phyloP scores from a whole-genome alignment of 2,113 vertebrate genomes.

The Xerus inauris region DNA sequence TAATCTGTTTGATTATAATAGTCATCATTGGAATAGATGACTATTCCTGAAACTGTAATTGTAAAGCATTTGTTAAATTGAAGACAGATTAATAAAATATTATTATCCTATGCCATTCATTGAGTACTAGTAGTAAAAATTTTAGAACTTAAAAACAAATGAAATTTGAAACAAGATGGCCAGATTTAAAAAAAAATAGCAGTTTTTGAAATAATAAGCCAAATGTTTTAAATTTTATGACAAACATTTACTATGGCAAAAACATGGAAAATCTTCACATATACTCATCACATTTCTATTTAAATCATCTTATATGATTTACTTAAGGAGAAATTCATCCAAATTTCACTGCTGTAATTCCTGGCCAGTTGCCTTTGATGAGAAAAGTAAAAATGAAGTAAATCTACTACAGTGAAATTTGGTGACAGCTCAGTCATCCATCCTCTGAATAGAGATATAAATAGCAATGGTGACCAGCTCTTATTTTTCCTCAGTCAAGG shows the following conservation, averaged over 20 bases:
- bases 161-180: neutral
- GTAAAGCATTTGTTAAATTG: neutral
- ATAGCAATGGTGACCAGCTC: neutral
- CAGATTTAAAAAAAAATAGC: neutral
- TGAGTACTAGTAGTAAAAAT: neutral
- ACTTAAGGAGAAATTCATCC: neutral
- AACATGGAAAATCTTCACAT: neutral
- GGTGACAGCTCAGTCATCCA: neutral
- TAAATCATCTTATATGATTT: neutral
- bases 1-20: neutral
- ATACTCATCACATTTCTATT: neutral
- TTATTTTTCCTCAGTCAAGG: neutral
- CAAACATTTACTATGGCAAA: neutral
- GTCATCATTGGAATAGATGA: neutral
- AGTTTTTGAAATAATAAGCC: neutral
- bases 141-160: neutral
- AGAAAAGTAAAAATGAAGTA: no score
- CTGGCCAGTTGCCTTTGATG: neutral
- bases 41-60: neutral
- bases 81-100: neutral
- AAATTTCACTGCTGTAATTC: neutral
- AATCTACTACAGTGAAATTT: neutral
- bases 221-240: neutral
- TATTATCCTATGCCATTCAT: neutral
- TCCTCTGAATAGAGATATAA: neutral